A percentile compares a stretch with the other conserved stretches of the same genome.
These are phyloP conservation scores for Capreolus pygargus DNA, from an alignment of 2,113 vertebrate species.

Conservation along the genomic window DNA sequence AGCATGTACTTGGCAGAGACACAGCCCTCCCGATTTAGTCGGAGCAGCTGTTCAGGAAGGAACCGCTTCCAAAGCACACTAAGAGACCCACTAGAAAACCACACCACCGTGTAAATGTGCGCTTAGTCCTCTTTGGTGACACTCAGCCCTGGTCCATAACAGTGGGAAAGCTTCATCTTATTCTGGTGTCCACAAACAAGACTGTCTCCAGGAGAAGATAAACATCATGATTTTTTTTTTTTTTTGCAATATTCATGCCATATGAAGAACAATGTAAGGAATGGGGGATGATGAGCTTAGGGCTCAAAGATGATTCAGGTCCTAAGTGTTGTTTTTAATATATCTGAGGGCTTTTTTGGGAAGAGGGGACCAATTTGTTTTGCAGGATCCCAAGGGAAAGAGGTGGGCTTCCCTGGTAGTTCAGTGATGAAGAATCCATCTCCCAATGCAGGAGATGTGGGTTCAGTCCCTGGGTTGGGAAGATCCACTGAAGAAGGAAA, in stretches of 20 bases:
- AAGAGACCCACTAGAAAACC: slow-evolving; percentile 36
- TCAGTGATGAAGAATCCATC: background rate
- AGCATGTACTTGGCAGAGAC: slow-evolving; percentile 68
- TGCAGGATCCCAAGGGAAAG: background rate
- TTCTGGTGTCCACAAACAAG: background rate
- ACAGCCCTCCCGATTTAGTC: slow-evolving; percentile 60
- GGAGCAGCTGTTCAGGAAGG: slow-evolving; percentile 73
- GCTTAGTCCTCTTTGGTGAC: background rate
- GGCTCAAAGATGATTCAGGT: background rate
- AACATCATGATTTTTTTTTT: background rate
- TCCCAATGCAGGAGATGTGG: background rate
- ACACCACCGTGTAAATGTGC: background rate
- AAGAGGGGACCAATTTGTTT: background rate
- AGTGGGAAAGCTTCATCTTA: background rate
- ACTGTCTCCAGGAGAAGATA: background rate
- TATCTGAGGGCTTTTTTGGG: background rate
- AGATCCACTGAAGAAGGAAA: background rate
- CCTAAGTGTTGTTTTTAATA: background rate
- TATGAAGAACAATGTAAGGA: background rate
- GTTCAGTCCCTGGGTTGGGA: background rate
- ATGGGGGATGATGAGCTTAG: background rate
- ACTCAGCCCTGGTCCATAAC: background rate
- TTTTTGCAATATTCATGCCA: background rate
- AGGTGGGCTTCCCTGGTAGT: background rate
- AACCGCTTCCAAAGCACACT: slow-evolving; percentile 51